Conservation (phyloP, 2,797 vertebrate genomes). For the Poecilia wingei region DNA sequence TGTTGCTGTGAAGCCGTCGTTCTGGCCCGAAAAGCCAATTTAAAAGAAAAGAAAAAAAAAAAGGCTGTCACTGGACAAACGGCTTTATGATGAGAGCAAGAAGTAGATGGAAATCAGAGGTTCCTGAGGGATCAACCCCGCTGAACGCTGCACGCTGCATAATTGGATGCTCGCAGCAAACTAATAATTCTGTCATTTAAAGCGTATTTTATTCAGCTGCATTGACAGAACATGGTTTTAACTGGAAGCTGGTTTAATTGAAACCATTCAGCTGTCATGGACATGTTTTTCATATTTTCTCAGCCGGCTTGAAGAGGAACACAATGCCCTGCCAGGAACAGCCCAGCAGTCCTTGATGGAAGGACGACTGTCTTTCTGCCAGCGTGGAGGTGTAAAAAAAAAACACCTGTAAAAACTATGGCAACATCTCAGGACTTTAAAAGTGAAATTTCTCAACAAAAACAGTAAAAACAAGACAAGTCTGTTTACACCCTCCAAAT, state of each 20-base stretch:
- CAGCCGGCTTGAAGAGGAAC: conserved; percentile 10
- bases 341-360: conserved; percentile 17
- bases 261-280: conserved; percentile 10
- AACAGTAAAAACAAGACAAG: neutral
- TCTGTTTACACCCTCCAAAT: conserved; percentile 14
- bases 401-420: conserved; percentile 15
- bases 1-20: neutral
- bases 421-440: neutral
- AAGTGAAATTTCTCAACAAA: conserved; percentile 4
- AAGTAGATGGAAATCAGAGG: neutral
- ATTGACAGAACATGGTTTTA: neutral
- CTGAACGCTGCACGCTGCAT: neutral
- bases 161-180: neutral
- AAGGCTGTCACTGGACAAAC: neutral
- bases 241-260: conserved; percentile 3
- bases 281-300: conserved; percentile 7
- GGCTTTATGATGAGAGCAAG: neutral
- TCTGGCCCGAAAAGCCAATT: neutral
- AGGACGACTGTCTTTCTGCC: conserved; percentile 22
- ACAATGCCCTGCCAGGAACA: conserved; percentile 34
- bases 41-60: neutral
- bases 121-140: neutral
- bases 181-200: conserved; percentile 11
- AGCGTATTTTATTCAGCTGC: neutral
- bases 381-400: conserved; percentile 10